phyloP scores from a whole-genome alignment of 2,888 invertebrate genomes.

The Cheilosia scutellata region DNA sequence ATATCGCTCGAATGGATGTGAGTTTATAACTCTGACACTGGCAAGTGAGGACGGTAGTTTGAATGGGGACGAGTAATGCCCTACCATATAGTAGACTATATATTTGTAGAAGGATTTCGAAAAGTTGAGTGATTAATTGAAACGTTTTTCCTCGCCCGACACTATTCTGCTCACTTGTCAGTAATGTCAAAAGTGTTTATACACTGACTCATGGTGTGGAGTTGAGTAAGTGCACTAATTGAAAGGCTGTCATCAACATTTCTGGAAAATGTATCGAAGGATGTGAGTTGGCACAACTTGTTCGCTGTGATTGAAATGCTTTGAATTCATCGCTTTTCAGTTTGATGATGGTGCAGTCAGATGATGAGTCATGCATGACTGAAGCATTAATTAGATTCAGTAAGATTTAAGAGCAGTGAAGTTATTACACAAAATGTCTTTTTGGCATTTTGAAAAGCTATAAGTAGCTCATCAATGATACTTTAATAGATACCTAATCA shows the following conservation, averaged over 20 bases:
- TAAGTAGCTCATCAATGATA: too few relatives aligned
- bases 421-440: too few relatives aligned
- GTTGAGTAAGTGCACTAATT: conserved; percentile 61
- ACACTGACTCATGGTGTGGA: conserved; percentile 53
- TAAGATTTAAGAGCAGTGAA: too few relatives aligned
- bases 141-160: not conserved
- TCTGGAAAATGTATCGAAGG: conserved; percentile 19
- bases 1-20: conserved; percentile 38
- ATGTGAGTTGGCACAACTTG: not conserved
- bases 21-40: conserved; percentile 24
- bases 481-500: too few relatives aligned
- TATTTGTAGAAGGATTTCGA: conserved; percentile 44
- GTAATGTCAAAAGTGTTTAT: conserved; percentile 26
- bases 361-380: too few relatives aligned
- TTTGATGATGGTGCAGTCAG: too few relatives aligned
- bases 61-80: not conserved
- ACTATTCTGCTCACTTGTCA: conserved; percentile 14
- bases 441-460: too few relatives aligned
- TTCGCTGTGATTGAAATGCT: too few relatives aligned
- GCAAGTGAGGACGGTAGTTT: not conserved
- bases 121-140: conserved; percentile 59
- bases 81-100: not conserved
- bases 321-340: too few relatives aligned
- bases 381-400: too few relatives aligned
- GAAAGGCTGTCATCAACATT: conserved; percentile 62